A percentile compares a stretch with the other conserved stretches of the same genome.
Conservation (phyloP, 2,113 vertebrate species). For the Actenoides lindsayi region DNA sequence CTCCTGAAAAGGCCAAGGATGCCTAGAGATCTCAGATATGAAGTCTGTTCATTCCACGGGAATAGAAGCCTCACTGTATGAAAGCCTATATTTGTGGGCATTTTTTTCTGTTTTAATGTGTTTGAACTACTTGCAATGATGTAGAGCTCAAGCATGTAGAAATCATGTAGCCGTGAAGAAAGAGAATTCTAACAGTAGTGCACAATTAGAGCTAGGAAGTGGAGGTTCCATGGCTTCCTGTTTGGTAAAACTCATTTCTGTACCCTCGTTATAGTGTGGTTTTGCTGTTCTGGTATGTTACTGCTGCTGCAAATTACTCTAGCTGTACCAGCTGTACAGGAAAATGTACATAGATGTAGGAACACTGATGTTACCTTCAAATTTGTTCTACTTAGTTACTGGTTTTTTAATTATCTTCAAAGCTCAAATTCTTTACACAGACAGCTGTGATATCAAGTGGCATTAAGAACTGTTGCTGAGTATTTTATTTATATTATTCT, state of each 20-base stretch:
- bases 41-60: background rate
- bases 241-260: background rate
- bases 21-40: background rate
- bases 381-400: background rate
- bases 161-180: background rate
- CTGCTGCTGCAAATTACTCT: background rate
- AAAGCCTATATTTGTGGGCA: background rate
- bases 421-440: background rate
- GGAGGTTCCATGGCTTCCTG: background rate
- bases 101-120: background rate
- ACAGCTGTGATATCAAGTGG: background rate
- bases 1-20: background rate
- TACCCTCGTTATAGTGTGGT: background rate
- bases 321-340: background rate
- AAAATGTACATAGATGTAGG: background rate
- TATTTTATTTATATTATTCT: background rate
- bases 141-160: background rate
- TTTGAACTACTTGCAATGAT: background rate
- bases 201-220: background rate
- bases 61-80: background rate
- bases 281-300: background rate
- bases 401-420: background rate
- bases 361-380: background rate
- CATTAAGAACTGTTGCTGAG: background rate
- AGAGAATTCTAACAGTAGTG: background rate